Percentiles rank a stretch among this genome's conserved stretches.
Evolutionary conservation across 2,888 invertebrate genomes (phyloP).

Genomic region (Anorthoa munda): DNA sequence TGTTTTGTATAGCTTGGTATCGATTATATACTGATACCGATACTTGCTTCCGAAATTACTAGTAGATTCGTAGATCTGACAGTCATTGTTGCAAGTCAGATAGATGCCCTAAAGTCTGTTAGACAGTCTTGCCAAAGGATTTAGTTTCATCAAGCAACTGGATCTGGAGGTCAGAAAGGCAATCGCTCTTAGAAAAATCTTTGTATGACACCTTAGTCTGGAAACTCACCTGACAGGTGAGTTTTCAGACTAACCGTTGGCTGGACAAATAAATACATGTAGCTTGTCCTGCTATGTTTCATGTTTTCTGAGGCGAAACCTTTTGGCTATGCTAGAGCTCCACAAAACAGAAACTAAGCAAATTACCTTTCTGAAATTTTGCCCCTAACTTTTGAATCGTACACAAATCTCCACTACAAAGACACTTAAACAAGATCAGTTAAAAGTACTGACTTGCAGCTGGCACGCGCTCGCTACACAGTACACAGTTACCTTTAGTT

Average conservation of each 20-base stretch:
- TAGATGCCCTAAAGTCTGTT: neutral
- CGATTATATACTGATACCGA: neutral
- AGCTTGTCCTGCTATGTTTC: neutral
- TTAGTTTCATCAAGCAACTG: too few species aligned
- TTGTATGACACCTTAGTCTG: too few species aligned
- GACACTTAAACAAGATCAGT: slow-evolving; percentile 14
- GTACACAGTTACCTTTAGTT: neutral
- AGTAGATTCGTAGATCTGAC: neutral
- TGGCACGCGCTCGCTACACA: slow-evolving; percentile 13
- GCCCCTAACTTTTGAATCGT: too few species aligned
- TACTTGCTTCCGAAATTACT: neutral
- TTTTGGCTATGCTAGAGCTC: neutral
- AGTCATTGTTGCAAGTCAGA: neutral
- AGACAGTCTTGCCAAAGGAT: neutral
- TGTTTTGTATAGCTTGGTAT: neutral
- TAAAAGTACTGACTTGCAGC: slow-evolving; percentile 11
- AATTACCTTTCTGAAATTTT: neutral
- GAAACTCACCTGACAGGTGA: too few species aligned
- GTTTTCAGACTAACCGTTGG: too few species aligned
- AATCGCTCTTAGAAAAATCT: too few species aligned
- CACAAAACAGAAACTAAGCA: neutral
- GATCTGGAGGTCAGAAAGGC: too few species aligned
- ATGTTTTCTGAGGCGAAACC: neutral
- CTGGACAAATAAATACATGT: too few species aligned
- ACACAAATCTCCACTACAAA: slow-evolving; percentile 4